These are phyloP conservation scores for Drosophila kohkoa DNA, from an alignment of 1,140 invertebrate species.

Conservation along the genomic window DNA sequence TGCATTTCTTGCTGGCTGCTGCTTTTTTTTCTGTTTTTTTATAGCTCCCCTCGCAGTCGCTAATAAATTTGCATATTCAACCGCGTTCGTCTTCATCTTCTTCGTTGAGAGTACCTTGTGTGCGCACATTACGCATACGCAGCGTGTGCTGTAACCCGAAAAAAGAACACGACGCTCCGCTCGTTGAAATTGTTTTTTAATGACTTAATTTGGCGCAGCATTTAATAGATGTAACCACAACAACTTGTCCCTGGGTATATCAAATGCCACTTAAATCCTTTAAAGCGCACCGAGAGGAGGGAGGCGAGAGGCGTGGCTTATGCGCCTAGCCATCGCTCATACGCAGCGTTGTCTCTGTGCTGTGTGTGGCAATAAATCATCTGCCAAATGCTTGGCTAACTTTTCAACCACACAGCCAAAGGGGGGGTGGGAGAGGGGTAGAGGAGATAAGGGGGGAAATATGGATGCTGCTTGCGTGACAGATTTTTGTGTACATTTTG, in stretches of 20 bases:
- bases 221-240: constrained; percentile 55
- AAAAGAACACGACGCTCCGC: background rate
- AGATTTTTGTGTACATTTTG: constrained; percentile 29
- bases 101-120: constrained; percentile 33
- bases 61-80: constrained; percentile 69
- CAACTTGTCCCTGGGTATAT: constrained; percentile 45
- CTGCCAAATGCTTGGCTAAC: constrained; percentile 61
- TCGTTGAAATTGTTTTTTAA: constrained; percentile 64
- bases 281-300: constrained; percentile 22
- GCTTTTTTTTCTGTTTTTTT: constrained; percentile 31
- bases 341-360: constrained; percentile 54
- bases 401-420: constrained; percentile 48
- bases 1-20: constrained; percentile 54
- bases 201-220: constrained; percentile 73
- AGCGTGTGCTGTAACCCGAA: background rate
- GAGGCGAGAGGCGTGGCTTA: background rate
- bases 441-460: background rate
- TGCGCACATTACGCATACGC: constrained; percentile 59
- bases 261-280: constrained; percentile 74
- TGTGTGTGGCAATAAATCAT: constrained; percentile 74
- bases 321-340: constrained; percentile 61
- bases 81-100: background rate
- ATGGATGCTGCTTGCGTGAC: constrained; percentile 6
- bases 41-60: background rate
- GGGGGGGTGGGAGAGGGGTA: background rate